Evolutionary conservation across 2,888 invertebrate species (phyloP).

Genomic region (Itoplectis maculator): DNA sequence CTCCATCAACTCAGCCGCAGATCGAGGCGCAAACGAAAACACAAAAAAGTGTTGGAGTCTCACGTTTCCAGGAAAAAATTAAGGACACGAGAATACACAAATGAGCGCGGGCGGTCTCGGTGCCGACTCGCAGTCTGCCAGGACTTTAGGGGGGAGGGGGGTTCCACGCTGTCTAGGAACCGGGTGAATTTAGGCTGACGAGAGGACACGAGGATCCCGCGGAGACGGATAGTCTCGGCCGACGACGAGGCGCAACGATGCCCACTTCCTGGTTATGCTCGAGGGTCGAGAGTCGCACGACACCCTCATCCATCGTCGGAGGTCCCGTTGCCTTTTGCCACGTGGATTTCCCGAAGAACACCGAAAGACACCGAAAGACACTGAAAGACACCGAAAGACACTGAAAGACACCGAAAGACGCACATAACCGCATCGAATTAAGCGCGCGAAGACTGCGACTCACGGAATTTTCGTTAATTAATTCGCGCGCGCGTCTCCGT

Average conservation of each 20-base stretch:
- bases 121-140: too few relatives aligned
- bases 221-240: too few relatives aligned
- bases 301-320: slow-evolving; percentile 61
- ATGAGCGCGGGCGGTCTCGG: too few relatives aligned
- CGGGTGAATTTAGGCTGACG: too few relatives aligned
- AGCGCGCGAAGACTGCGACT: slow-evolving; percentile 20
- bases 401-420: slow-evolving; percentile 64
- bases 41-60: too few relatives aligned
- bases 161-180: too few relatives aligned
- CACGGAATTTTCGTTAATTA: slow-evolving; percentile 70
- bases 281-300: slow-evolving; percentile 20
- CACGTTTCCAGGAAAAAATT: too few relatives aligned
- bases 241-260: slow-evolving; percentile 51
- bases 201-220: too few relatives aligned
- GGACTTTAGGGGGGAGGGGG: too few relatives aligned
- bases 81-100: too few relatives aligned
- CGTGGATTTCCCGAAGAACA: slow-evolving; percentile 39
- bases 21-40: too few relatives aligned
- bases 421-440: slow-evolving; percentile 36
- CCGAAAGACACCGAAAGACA: slow-evolving; percentile 62
- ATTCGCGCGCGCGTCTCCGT: slow-evolving; percentile 66
- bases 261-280: slow-evolving; percentile 65
- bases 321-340: slow-evolving; percentile 14
- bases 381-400: slow-evolving; percentile 62
- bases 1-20: too few relatives aligned